Base-by-base conservation (phyloP, 2,797 vertebrate genomes). In the Acanthopagrus latus region DNA sequence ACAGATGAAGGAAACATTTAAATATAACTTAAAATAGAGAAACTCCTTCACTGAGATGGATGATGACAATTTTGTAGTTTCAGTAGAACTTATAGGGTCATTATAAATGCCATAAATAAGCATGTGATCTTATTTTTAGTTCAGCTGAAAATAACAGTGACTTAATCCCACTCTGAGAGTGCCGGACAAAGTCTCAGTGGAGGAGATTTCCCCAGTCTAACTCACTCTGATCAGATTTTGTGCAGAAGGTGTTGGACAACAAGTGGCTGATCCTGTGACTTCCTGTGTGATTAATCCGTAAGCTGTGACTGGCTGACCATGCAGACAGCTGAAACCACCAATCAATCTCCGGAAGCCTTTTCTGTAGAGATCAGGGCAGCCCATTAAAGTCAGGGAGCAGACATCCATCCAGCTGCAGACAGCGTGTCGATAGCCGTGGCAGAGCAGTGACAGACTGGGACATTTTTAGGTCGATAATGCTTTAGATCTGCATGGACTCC, bases 401-500 rank as follows among this genome's bases (percentile, higher is more conserved):
- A 74, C 78, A 81, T 87, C 76, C 75, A 73, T 88, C 87, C 76
- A 51, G 79, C 66, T 47, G 72, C 83, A 72, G 88, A 90, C 85
- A 82, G 76, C 7, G 38, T 52, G 83, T 92, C 85, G 27, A 92
- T 93, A 78, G 66, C 74, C 65, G 5, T 46, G 74, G 63, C 76
- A 63, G 58, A 79, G 47, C 52, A 55, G 56, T 86, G 85, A 85
- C 78, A 72, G 71, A 69, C 63, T 50, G 64, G 67, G 78, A 62
- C 79, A 67, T 74, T 88, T 88, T 84, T 64, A 77, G 74, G 76
- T 92, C 83, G 70, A 90, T 88, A 87, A 76, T 58, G 78, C 80
- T 77, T 83, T 68, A 83, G 76, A 84, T 89, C 80, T 83, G 85
- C 68, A 71, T 78, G 70, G 71, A 76, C 81, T 82, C 64, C 33